These are phyloP conservation scores for Colossoma macropomum DNA, from an alignment of 2,113 vertebrate species.

Conservation along the genomic window DNA sequence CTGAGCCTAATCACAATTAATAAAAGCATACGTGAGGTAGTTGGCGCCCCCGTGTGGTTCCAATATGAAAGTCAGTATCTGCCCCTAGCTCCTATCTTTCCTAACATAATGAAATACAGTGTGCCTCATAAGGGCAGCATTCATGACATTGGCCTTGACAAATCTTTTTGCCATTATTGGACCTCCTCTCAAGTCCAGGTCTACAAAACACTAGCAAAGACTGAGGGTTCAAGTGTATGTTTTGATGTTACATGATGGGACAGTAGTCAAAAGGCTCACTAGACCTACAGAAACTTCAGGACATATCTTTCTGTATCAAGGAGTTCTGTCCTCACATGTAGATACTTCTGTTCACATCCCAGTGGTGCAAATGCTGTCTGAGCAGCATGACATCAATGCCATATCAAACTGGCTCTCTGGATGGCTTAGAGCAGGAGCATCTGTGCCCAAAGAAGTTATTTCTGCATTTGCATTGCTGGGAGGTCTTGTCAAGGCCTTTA, in stretches of 20 bases:
- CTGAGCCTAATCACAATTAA: no score
- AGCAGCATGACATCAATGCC: constrained; percentile 31
- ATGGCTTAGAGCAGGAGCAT: constrained; percentile 39
- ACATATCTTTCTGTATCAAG: constrained; percentile 48
- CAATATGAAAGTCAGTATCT: no score
- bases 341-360: constrained; percentile 13
- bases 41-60: no score
- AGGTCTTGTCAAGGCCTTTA: constrained; percentile 48
- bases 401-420: constrained; percentile 39
- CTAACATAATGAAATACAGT: constrained; percentile 39
- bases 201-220: constrained; percentile 27
- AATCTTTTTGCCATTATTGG: constrained; percentile 38
- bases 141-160: constrained; percentile 43
- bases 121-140: constrained; percentile 19
- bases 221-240: constrained; percentile 4
- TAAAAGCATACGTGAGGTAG: no score
- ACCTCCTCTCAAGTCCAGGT: constrained; percentile 35
- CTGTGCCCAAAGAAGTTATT: constrained; percentile 24
- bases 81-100: no score
- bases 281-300: constrained; percentile 25
- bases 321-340: constrained; percentile 26
- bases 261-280: constrained; percentile 42
- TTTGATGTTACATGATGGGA: constrained; percentile 36
- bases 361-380: constrained; percentile 44
- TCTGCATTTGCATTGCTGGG: constrained; percentile 38